Conservation (phyloP, 2,113 vertebrate genomes). For the Syrrhaptes paradoxus region DNA sequence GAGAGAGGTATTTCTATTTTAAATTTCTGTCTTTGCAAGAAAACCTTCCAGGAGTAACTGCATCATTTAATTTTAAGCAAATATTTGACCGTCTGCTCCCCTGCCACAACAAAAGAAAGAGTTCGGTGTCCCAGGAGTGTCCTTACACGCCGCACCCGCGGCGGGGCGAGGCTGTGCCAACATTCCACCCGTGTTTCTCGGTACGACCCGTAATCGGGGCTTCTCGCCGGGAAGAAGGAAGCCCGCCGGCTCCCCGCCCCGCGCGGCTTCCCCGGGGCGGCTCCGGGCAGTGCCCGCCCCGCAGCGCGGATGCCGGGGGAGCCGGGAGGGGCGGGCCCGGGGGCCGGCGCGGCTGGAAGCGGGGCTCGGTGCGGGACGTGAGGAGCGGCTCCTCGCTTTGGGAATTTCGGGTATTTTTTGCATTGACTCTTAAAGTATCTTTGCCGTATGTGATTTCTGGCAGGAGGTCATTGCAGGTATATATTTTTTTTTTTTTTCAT, state of each 20-base stretch:
- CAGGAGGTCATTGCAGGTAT: rapidly evolving
- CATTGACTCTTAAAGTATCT: neutral
- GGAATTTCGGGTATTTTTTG: neutral
- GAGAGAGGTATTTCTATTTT: neutral
- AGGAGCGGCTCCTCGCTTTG: neutral
- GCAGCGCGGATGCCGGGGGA: rapidly evolving
- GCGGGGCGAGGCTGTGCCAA: neutral
- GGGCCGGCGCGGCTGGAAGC: neutral
- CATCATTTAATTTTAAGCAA: too few species aligned
- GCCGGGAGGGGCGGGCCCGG: too few species aligned
- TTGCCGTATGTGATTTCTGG: too few species aligned
- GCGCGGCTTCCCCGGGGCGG: neutral
- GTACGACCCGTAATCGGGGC: rapidly evolving
- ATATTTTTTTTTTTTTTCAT: neutral
- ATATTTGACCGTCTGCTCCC: neutral
- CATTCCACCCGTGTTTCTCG: rapidly evolving
- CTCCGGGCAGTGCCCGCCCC: neutral
- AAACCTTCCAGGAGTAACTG: neutral
- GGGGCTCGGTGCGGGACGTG: too few species aligned
- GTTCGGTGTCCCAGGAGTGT: too few species aligned
- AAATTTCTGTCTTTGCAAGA: neutral
- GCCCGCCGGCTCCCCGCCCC: neutral
- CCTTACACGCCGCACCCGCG: too few species aligned
- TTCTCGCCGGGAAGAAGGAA: neutral
- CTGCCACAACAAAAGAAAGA: rapidly evolving